Base-by-base conservation (phyloP, 1,140 invertebrate genomes). In the Cyclina sinensis region DNA sequence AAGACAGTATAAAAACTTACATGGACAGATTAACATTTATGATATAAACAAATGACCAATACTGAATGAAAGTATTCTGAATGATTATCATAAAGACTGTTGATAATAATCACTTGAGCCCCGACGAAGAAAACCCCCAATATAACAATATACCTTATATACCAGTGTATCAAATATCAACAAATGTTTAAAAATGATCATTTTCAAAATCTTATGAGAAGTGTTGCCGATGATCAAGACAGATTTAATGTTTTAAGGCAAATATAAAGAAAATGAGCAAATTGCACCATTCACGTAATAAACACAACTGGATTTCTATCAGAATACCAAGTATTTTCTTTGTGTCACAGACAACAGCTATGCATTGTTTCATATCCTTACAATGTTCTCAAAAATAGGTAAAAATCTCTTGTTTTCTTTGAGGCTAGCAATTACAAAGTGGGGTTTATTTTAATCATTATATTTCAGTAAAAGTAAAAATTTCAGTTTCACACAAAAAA, bases 211-310 rank as follows among this genome's bases (percentile, higher is more conserved):
- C 18, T 9, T 9, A 70, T 30, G 37, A 1, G 14, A 37, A 37
- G 11, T 27, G 35, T 70, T 37, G 35, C 27, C 21, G 14, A 37
- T 70, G 32, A 70, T 37, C 24, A 3, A 16, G 1, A 74, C 14
- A n/a, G n/a, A 24, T 7, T 24, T 74, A 7, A 74, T 48, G 24
- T 74, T 3, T 48, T 78, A 78, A 54, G 74, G 48, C 74, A 78
- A 78, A 0, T 78, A 24, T 46, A 70, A 78, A 78, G 43, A 78
- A 48, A 78, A 54, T 78, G 74, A 78, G 74, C 74, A 78, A 78
- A 78, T 32, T 78, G 43, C 74, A 78, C 74, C 32, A 35, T 14
- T 30, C 24, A 51, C n/a, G 37, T 18, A 16, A 16, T 32, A 35
- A 78, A 48, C 9, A 27, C 43, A 54, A 78, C 30, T 51, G 74